These are phyloP conservation scores for Zaprionus gabonicus DNA, from an alignment of 1,140 invertebrate species.

Conservation along the genomic window DNA sequence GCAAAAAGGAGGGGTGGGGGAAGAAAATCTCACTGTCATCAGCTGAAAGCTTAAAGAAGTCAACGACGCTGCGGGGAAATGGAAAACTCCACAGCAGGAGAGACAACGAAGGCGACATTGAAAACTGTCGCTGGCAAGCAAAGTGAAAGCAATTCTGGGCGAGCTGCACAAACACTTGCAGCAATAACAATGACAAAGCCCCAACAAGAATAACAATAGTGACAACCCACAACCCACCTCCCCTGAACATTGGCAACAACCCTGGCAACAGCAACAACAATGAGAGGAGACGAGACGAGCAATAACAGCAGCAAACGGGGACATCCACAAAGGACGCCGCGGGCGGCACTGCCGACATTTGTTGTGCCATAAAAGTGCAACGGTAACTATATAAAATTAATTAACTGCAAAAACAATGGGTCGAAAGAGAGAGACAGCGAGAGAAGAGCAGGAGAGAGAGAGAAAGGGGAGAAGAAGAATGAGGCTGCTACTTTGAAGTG, in stretches of 20 bases:
- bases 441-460: not conserved
- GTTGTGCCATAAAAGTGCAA: constrained; percentile 66
- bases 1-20: not conserved
- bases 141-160: constrained; percentile 53
- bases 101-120: not conserved
- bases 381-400: constrained; percentile 71
- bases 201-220: constrained; percentile 1
- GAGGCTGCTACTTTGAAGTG: constrained; percentile 33
- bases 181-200: constrained; percentile 1
- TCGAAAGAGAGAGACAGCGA: not conserved
- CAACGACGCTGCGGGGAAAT: not conserved
- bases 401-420: constrained; percentile 57
- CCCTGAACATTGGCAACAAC: not conserved
- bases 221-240: not conserved
- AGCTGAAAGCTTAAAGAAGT: constrained; percentile 21
- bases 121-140: not conserved
- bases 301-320: constrained; percentile 5
- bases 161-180: constrained; percentile 42
- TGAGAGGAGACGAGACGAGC: not conserved
- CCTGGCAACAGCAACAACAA: constrained; percentile 1
- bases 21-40: constrained; percentile 29
- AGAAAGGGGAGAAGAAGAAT: not conserved
- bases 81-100: not conserved
- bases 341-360: constrained; percentile 27
- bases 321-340: constrained; percentile 27